These are phyloP conservation scores for Saimiri boliviensis DNA, from an alignment of 2,113 vertebrate genomes.

Conservation along the genomic window DNA sequence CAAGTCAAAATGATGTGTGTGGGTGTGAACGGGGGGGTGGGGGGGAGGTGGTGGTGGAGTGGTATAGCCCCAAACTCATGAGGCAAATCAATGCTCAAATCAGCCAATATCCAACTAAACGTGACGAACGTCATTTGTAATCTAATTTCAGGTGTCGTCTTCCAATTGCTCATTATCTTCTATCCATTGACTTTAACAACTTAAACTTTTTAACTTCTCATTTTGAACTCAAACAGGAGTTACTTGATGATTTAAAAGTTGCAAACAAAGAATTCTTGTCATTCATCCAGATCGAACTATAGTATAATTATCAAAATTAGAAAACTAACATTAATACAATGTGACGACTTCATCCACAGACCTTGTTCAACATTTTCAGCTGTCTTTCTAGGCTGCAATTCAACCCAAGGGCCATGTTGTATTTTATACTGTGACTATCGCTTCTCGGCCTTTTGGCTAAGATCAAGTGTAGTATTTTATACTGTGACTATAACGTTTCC, in stretches of 20 bases:
- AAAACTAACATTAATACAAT: background rate
- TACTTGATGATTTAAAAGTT: background rate
- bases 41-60: no score
- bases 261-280: background rate
- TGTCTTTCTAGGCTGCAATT: background rate
- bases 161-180: background rate
- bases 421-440: background rate
- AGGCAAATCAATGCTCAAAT: background rate
- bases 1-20: background rate
- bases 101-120: background rate
- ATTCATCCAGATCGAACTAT: background rate
- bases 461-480: no score
- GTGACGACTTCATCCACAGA: background rate
- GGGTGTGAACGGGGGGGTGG: background rate
- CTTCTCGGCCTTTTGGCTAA: no score
- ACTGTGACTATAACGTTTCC: background rate
- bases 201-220: background rate
- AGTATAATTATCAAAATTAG: background rate
- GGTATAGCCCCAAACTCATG: background rate
- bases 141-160: background rate
- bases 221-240: background rate
- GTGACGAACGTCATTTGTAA: background rate
- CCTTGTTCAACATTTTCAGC: background rate
- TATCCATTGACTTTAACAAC: background rate
- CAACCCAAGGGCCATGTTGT: background rate